These are phyloP conservation scores for Cosmia pyralina DNA, from an alignment of 2,888 invertebrate species.

Conservation along the genomic window DNA sequence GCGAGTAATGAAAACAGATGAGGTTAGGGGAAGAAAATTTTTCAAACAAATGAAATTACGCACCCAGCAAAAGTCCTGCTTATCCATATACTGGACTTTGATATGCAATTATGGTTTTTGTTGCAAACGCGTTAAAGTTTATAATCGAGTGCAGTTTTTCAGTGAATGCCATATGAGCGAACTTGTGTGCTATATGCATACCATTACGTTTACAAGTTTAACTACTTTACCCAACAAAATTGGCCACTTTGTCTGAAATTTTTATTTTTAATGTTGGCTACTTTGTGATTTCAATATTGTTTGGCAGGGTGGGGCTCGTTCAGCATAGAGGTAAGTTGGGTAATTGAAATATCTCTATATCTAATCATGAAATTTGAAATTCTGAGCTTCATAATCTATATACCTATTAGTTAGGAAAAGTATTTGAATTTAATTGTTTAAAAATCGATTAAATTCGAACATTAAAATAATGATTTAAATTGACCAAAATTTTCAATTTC, in stretches of 20 bases:
- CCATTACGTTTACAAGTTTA: not conserved
- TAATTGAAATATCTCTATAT: not conserved
- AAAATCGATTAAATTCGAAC: no score
- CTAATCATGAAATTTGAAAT: not conserved
- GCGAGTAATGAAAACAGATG: conserved; percentile 75
- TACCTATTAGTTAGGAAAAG: no score
- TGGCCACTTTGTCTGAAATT: not conserved
- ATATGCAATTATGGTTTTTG: conserved; percentile 35
- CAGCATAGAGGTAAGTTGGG: not conserved
- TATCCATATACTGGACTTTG: conserved; percentile 37
- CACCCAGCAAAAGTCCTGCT: conserved; percentile 44
- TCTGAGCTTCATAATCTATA: no score
- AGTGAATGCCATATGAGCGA: not conserved
- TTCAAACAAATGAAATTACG: conserved; percentile 67
- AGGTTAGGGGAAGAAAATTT: conserved; percentile 67
- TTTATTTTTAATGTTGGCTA: not conserved
- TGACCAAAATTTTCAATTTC: no score
- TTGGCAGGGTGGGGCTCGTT: no score
- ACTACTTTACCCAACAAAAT: not conserved
- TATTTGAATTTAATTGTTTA: no score
- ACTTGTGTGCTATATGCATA: not conserved
- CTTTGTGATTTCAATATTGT: not conserved
- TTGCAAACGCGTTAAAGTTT: conserved; percentile 4
- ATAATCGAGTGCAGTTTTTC: conserved; percentile 7
- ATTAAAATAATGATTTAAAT: no score